These are phyloP conservation scores for Tenodera sinensis DNA, from an alignment of 2,888 invertebrate genomes.

Conservation along the genomic window DNA sequence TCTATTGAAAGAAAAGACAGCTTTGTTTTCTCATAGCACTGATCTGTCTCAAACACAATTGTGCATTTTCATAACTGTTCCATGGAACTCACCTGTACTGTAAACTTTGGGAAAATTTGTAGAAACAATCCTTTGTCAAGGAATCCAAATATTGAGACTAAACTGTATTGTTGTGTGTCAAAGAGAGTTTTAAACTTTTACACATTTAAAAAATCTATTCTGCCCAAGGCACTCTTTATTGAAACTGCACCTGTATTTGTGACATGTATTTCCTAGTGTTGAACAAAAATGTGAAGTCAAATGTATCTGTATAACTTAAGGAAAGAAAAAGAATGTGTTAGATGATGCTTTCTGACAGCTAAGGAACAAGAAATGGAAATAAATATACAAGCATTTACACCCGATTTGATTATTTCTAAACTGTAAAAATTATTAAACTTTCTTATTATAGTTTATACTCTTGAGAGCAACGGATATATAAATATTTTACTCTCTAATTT, in stretches of 20 bases:
- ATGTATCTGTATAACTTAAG: not conserved
- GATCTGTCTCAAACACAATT: not conserved
- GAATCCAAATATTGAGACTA: not conserved
- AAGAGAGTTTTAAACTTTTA: not conserved
- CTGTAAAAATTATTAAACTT: not conserved
- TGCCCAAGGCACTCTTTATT: constrained; percentile 11
- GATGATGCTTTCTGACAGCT: not conserved
- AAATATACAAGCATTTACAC: not conserved
- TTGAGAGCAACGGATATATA: not conserved
- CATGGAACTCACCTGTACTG: not conserved
- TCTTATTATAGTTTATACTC: not conserved
- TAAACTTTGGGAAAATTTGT: not conserved
- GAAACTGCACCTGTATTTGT: constrained; percentile 12
- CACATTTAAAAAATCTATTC: not conserved
- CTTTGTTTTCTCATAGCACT: not conserved
- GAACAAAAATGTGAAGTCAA: not conserved
- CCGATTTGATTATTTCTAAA: not conserved
- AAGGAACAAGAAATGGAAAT: not conserved
- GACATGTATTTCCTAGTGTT: not conserved
- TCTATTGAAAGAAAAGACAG: not conserved
- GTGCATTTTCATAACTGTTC: constrained; percentile 3
- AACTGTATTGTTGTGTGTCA: not conserved
- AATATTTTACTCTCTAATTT: not conserved
- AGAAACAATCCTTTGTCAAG: not conserved
- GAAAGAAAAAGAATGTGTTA: not conserved